Conservation (phyloP, 1,140 invertebrate species). For the Apocrypta bakeri region DNA sequence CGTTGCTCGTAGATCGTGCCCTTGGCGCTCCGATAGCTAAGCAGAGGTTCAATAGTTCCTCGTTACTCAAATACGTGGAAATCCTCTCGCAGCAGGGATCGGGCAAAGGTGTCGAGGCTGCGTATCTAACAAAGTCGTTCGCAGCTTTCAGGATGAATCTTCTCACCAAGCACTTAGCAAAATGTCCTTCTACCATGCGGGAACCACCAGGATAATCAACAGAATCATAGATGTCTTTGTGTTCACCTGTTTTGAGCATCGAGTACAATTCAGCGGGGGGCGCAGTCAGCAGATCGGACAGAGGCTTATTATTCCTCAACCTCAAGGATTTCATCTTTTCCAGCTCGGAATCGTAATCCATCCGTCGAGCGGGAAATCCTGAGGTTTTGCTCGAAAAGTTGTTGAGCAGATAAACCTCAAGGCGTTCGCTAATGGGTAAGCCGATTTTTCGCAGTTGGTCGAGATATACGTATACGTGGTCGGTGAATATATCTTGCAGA, state of each 20-base stretch:
- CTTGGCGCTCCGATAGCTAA: background rate
- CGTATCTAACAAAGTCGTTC: background rate
- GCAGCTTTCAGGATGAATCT: background rate
- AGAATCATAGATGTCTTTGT: background rate
- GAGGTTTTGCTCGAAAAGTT: background rate
- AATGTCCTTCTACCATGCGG: background rate
- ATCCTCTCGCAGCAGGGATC: constrained; percentile 13
- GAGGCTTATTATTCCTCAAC: background rate
- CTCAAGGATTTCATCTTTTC: background rate
- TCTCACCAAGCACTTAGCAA: background rate
- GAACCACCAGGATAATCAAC: background rate
- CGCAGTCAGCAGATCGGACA: background rate
- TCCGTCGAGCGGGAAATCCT: background rate
- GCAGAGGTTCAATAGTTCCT: background rate
- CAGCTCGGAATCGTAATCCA: background rate
- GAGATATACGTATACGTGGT: background rate
- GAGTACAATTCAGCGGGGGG: background rate
- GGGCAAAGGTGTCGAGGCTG: background rate
- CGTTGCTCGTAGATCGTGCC: background rate
- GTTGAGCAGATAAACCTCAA: background rate
- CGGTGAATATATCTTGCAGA: background rate
- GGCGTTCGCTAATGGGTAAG: background rate
- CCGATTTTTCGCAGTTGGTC: background rate
- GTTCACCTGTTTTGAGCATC: background rate
- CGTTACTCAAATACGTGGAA: background rate